A percentile compares a stretch with the other conserved stretches of the same genome.
phyloP scores from a whole-genome alignment of 2,888 invertebrate species.

The Sesia apiformis region DNA sequence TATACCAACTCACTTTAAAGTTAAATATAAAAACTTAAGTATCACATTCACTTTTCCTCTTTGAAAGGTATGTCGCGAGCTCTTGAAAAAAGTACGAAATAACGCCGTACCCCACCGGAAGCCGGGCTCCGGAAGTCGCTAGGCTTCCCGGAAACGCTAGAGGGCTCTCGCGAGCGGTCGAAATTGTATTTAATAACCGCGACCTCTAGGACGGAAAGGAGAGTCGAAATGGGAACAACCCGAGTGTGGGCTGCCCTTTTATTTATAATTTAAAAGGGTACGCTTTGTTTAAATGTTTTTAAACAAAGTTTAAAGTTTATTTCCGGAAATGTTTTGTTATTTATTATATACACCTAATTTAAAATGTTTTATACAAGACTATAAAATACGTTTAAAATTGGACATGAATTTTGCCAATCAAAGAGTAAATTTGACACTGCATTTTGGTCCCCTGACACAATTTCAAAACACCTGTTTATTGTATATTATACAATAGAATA shows the following conservation, averaged over 20 bases:
- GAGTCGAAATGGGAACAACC: conserved; percentile 12
- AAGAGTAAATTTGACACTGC: no score
- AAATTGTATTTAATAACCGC: conserved; percentile 65
- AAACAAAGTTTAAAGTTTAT: no score
- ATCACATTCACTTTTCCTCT: neutral
- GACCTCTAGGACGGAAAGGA: conserved; percentile 12
- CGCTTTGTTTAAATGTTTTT: conserved; percentile 14
- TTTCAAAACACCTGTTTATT: no score
- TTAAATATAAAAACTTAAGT: neutral
- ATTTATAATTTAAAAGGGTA: conserved; percentile 31
- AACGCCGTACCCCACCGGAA: conserved; percentile 61
- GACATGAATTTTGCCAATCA: no score
- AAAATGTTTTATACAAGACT: no score
- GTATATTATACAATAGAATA: no score
- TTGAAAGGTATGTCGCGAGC: conserved; percentile 38
- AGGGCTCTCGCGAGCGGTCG: conserved; percentile 51
- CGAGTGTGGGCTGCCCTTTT: conserved; percentile 22
- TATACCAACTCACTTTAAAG: no score
- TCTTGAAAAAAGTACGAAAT: conserved; percentile 58
- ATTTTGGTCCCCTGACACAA: no score
- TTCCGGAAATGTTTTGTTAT: no score
- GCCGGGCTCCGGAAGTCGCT: conserved; percentile 59
- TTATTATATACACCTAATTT: no score
- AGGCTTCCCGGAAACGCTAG: conserved; percentile 65
- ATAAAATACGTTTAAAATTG: no score